phyloP scores from a whole-genome alignment of 2,888 invertebrate species.

The Plemyria rubiginata region DNA sequence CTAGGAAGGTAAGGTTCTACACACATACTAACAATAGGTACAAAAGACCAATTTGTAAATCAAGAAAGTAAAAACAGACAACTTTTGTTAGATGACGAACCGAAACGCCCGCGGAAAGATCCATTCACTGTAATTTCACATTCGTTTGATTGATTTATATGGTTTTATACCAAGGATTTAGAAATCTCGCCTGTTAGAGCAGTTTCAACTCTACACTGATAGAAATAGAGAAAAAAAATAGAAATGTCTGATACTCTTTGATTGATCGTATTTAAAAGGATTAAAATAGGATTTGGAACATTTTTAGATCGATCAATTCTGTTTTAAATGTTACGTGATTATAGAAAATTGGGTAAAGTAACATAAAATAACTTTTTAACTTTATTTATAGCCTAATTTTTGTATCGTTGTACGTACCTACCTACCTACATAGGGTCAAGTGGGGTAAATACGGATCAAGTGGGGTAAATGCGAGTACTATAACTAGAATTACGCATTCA shows the following conservation, averaged over 20 bases:
- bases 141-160: conserved; percentile 54
- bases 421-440: too few relatives aligned
- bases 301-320: conserved; percentile 15
- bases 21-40: conserved; percentile 5
- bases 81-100: conserved; percentile 68
- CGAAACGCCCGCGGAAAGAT: conserved; percentile 53
- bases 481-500: too few relatives aligned
- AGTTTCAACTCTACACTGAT: conserved; percentile 1
- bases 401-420: too few relatives aligned
- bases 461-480: too few relatives aligned
- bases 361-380: background rate
- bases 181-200: conserved; percentile 12
- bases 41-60: conserved; percentile 29
- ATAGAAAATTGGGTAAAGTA: conserved; percentile 19
- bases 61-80: conserved; percentile 60
- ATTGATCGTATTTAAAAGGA: conserved; percentile 45
- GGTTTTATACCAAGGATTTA: conserved; percentile 15
- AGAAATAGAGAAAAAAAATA: conserved; percentile 29
- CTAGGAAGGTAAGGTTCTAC: background rate
- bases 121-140: conserved; percentile 50
- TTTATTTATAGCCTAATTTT: background rate
- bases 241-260: conserved; percentile 38
- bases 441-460: too few relatives aligned
- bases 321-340: conserved; percentile 35
- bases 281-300: conserved; percentile 27